These are phyloP conservation scores for Lymantria monacha DNA, from an alignment of 2,888 invertebrate species.

Conservation along the genomic window DNA sequence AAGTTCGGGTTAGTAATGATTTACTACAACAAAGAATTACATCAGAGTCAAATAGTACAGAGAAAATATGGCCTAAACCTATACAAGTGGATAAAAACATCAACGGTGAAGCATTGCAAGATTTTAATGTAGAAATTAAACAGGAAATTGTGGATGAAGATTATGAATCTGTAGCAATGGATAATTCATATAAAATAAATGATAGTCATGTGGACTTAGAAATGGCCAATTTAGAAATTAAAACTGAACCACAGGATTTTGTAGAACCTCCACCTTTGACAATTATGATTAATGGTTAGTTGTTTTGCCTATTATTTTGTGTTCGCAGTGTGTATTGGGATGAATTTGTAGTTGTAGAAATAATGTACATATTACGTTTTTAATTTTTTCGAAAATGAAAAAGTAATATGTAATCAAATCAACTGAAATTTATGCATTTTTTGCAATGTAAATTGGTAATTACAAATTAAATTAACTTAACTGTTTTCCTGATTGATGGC, in stretches of 20 bases:
- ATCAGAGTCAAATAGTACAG: conserved; percentile 15
- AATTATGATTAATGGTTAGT: conserved; percentile 49
- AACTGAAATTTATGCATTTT: too few relatives aligned
- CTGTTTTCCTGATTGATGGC: too few relatives aligned
- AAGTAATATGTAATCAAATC: too few relatives aligned
- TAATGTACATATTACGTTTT: too few relatives aligned
- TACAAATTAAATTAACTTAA: too few relatives aligned
- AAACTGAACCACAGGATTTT: conserved; percentile 67
- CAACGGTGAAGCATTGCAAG: conserved; percentile 34
- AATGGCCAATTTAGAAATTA: conserved; percentile 52
- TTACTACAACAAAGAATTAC: conserved; percentile 37
- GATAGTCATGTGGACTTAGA: conserved; percentile 8
- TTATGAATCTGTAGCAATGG: conserved; percentile 24
- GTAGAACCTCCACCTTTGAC: conserved; percentile 37
- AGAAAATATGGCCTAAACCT: conserved; percentile 63
- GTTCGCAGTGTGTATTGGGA: not conserved
- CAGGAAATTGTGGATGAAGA: conserved; percentile 66
- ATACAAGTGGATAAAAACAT: conserved; percentile 59
- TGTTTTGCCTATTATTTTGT: not conserved
- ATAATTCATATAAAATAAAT: conserved; percentile 20
- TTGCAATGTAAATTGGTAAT: too few relatives aligned
- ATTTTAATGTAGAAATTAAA: conserved; percentile 56
- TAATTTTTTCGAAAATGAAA: too few relatives aligned
- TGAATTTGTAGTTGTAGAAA: too few relatives aligned
- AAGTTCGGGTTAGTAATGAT: conserved; percentile 46